Base-by-base conservation (phyloP, 30 jellyfish, hydroid and myxozoan genomes). In the Aurelia sp. region DNA sequence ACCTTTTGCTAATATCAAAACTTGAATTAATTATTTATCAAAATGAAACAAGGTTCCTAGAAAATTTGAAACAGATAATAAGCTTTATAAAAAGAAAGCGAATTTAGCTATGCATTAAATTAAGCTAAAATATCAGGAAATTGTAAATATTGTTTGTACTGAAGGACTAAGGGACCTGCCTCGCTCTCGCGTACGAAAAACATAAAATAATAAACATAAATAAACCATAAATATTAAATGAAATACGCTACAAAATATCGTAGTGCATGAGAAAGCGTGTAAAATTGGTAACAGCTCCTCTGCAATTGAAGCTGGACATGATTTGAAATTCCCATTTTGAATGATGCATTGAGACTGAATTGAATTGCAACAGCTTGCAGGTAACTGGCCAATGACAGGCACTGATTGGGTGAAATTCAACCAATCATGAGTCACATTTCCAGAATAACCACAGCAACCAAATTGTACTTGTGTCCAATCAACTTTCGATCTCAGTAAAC, bases 371-470 rank as follows among this genome's bases (percentile, higher is more conserved):
- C 86, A 59, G 24, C 92, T 69, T 27, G 65, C 3, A 47, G 90
- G 90, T 20, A 80, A 70, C 15, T 44, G 55, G 55, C 55, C 55
- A 44, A 44, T 44, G 13, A 44, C 55, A 8, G 55, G 55, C 55
- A 44, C 7, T 44, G 55, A 7, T 33, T 48, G 59, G 72, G 22
- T 73, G 12, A 20, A 38, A 38, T 61, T 80, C 22, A 41, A 27
- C 90, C 90, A 80, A 80, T 80, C 90, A 20, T 15, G 59, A 50
- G 90, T 80, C 4, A 76, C 73, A 40, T 80, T 80, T 40, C 62
- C 30, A 0, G 92, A 44, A 38, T 13, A 60, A 13, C 84, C 92
- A 31, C 92, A 83, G 58, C 92, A 83, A 3, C 17, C 16, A 63
- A 68, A 83, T 20, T 70, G 55, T 16, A 63, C 5, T 27, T 83